Percentiles rank a stretch among this genome's conserved stretches.
Evolutionary conservation across 2,888 invertebrate species (phyloP).

Genomic region (Dolichomitus sp.): DNA sequence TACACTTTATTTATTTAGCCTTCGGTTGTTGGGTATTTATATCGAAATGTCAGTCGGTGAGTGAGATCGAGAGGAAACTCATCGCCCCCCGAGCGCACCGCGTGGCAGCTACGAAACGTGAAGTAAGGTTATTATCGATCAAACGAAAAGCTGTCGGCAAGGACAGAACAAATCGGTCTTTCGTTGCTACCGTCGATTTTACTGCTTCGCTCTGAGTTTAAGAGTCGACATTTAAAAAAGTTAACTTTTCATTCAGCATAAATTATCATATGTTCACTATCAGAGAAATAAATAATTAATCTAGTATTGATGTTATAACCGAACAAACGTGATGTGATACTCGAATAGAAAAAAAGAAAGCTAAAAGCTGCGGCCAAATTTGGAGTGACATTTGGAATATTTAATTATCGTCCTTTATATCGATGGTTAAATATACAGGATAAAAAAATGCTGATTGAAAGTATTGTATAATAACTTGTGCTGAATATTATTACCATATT

Average conservation of each 20-base stretch:
- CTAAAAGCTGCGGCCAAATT: conserved; percentile 10
- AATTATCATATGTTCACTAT: conserved; percentile 47
- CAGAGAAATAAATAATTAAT: conserved; percentile 52
- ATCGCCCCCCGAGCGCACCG: conserved; percentile 15
- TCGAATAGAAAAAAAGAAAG: conserved; percentile 11
- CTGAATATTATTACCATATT: too few relatives aligned
- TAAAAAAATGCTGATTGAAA: neutral
- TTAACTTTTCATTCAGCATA: conserved; percentile 6
- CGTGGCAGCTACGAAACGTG: conserved; percentile 41
- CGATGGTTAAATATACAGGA: neutral
- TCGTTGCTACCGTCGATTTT: conserved; percentile 31
- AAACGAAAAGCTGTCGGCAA: conserved; percentile 55
- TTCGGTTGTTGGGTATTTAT: neutral
- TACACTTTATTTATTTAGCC: neutral
- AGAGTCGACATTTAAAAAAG: conserved; percentile 35
- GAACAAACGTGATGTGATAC: conserved; percentile 18
- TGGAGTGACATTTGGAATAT: neutral
- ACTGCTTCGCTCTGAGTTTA: neutral
- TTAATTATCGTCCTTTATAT: neutral
- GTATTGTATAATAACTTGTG: neutral
- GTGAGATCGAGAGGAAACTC: conserved; percentile 16
- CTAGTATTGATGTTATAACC: conserved; percentile 34
- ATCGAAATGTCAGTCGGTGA: conserved; percentile 31
- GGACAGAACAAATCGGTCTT: neutral
- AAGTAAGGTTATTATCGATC: conserved; percentile 66